Evolutionary conservation across 2,113 vertebrate genomes (phyloP).

Genomic region (Carollia perspicillata): DNA sequence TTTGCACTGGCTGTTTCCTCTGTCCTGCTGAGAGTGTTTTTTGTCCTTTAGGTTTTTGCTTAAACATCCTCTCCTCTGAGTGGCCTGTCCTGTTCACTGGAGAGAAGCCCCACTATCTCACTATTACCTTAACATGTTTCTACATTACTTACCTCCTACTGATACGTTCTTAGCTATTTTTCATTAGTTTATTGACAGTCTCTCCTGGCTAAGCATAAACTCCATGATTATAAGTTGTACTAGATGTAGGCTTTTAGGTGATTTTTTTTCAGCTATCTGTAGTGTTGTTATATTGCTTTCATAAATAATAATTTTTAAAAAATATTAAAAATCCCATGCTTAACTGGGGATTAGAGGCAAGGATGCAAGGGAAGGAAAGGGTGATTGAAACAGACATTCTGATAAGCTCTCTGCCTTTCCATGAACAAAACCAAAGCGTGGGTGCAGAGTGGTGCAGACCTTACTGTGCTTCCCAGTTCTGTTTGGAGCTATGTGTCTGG

Average conservation of each 20-base stretch:
- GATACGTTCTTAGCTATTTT: background rate
- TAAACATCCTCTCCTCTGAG: background rate
- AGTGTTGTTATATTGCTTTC: background rate
- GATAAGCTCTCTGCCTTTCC: background rate
- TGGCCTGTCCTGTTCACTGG: background rate
- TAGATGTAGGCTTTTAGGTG: background rate
- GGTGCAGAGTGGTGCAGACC: background rate
- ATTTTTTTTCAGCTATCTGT: background rate
- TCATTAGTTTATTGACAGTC: background rate
- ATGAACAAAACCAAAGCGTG: background rate
- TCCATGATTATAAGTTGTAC: background rate
- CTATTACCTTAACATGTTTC: background rate
- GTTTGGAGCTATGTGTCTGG: background rate
- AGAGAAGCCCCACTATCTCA: background rate
- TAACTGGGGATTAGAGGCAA: background rate
- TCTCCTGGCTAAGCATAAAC: background rate
- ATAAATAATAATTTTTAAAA: background rate
- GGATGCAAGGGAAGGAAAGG: background rate
- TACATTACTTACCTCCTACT: background rate
- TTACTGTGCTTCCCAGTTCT: background rate
- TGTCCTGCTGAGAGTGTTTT: background rate
- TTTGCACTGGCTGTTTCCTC: background rate
- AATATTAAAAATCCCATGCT: background rate
- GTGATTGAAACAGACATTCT: background rate
- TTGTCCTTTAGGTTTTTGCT: background rate